Base-by-base conservation (phyloP, 2,888 invertebrate genomes). In the Augiades crinisus region DNA sequence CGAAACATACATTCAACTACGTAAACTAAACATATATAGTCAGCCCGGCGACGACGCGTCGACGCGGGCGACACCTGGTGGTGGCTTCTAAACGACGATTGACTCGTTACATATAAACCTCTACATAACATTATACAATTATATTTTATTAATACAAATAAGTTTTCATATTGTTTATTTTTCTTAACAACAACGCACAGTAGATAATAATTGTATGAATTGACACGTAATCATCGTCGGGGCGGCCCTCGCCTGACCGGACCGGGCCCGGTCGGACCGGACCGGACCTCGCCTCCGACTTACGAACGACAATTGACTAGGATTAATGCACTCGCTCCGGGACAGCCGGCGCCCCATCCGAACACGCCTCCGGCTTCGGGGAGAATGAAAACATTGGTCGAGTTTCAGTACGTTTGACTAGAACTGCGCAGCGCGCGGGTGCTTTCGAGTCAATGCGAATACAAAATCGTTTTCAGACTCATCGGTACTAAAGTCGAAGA, bases 271-370 rank as follows among this genome's bases (percentile, higher is more conserved):
- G 5, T 5, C 19, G 19, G 19, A 10, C 10, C 2, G 27, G 27
- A 4, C 27, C 2, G 40, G n/a, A n/a, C n/a, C n/a, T 7, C 41
- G 27, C 4, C 19, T 1, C 10, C 17, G 21, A 84, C 79, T 75
- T 70, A 80, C 86, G 75, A 84, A 77, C 78, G 86, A 88, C 88
- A 89, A 89, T 89, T 89, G 88, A 89, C 88, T 89, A 89, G 88
- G 77, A 82, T 76, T 72, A 72, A 72, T 76, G 82, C 84, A 74
- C 82, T 78, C 69, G 77, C 75, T 70, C 67, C 59, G 66, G 60
- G 59, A 52, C 58, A 67, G 67, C 60, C 70, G 65, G 67, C 74
- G 62, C 72, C 68, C 67, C 64, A 62, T 67, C 73, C 68, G 69
- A 70, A 71, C 73, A 67, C 77, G 76, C 73, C 72, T 72, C 72